These are phyloP conservation scores for Stegana nigrithorax DNA, from an alignment of 2,888 invertebrate genomes.

Conservation along the genomic window DNA sequence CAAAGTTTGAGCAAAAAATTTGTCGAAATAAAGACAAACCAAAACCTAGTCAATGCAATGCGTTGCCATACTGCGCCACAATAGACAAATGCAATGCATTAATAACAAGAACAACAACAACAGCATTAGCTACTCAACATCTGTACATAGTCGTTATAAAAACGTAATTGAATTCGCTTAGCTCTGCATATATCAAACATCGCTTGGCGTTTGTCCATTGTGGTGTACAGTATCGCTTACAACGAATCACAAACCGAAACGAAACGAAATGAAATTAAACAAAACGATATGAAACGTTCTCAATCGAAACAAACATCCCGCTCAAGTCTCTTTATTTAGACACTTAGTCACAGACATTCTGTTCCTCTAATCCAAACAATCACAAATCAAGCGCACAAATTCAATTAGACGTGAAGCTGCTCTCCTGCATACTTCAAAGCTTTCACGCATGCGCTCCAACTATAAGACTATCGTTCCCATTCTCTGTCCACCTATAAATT, in stretches of 20 bases:
- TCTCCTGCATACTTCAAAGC: too few species aligned
- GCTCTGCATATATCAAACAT: not conserved
- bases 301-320: not conserved
- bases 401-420: too few species aligned
- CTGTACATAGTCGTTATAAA: not conserved
- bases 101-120: not conserved
- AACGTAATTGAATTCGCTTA: not conserved
- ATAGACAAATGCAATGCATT: constrained; percentile 58
- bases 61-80: constrained; percentile 54
- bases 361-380: too few species aligned
- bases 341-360: too few species aligned
- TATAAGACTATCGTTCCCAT: too few species aligned
- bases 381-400: too few species aligned
- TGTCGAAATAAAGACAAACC: constrained; percentile 67
- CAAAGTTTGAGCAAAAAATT: constrained; percentile 68
- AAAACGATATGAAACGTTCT: too few species aligned
- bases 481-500: too few species aligned
- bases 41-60: constrained; percentile 45
- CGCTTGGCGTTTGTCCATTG: constrained; percentile 49
- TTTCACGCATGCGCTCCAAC: too few species aligned
- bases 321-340: too few species aligned
- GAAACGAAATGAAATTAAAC: not conserved
- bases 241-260: not conserved
- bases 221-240: constrained; percentile 48
- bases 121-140: not conserved